Evolutionary conservation across 2,888 invertebrate genomes (phyloP).

Genomic region (Lycaena phlaeas): DNA sequence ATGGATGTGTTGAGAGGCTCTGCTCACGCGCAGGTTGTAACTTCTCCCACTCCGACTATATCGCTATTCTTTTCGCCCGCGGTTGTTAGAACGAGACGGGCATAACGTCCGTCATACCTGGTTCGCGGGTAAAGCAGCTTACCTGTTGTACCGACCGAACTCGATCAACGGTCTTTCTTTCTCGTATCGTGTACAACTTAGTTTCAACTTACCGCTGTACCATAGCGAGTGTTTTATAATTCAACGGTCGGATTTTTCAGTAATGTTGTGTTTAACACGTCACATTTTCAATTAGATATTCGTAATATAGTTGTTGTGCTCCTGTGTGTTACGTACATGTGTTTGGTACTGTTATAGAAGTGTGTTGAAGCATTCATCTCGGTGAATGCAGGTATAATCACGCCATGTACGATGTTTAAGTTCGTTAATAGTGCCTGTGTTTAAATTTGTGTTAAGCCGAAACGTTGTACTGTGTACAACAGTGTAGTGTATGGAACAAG

Average conservation of each 20-base stretch:
- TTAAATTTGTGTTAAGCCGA: slow-evolving; percentile 54
- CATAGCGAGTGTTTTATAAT: slow-evolving; percentile 48
- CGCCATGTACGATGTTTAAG: slow-evolving; percentile 56
- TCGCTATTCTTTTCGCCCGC: slow-evolving; percentile 30
- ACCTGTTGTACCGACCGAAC: slow-evolving; percentile 56
- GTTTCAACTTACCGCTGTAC: slow-evolving; percentile 61
- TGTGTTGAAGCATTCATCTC: slow-evolving; percentile 42
- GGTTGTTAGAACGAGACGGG: slow-evolving; percentile 31
- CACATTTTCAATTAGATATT: slow-evolving; percentile 30
- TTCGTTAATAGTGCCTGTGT: slow-evolving; percentile 66
- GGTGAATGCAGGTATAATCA: slow-evolving; percentile 59
- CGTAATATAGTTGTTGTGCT: slow-evolving; percentile 37
- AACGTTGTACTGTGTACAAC: slow-evolving; percentile 41
- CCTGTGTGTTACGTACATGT: slow-evolving; percentile 29
- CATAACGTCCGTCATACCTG: slow-evolving; percentile 23
- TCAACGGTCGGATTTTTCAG: slow-evolving; percentile 41
- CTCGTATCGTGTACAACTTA: slow-evolving; percentile 62
- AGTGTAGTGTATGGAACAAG: slow-evolving; percentile 46
- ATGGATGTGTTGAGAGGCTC: slow-evolving; percentile 58
- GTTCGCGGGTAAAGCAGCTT: slow-evolving; percentile 53
- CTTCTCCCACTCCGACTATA: slow-evolving; percentile 47
- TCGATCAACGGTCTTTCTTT: slow-evolving; percentile 70
- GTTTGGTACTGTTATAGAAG: slow-evolving; percentile 28
- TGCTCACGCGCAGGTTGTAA: slow-evolving; percentile 58
- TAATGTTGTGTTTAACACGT: slow-evolving; percentile 52